Conservation (phyloP, 2,888 invertebrate genomes). For the Phyllotreta cruciferae region DNA sequence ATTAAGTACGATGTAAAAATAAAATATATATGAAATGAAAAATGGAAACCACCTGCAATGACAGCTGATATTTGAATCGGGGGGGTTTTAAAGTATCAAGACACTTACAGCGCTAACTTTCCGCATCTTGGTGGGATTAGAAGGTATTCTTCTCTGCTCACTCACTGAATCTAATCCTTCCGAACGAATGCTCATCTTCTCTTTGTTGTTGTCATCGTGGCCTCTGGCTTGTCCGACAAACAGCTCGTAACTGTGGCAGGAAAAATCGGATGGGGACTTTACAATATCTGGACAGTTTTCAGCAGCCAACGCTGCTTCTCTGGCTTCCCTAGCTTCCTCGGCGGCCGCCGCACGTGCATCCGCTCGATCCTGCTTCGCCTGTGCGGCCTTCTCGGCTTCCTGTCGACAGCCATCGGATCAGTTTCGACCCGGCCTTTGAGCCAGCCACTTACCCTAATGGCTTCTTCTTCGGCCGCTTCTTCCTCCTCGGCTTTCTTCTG, state of each 20-base stretch:
- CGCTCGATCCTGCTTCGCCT: conserved; percentile 71
- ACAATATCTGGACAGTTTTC: conserved; percentile 75
- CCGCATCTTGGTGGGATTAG: conserved; percentile 74
- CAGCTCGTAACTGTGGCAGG: conserved; percentile 90
- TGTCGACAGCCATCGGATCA: conserved; percentile 50
- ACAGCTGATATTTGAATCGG: conserved; percentile 45
- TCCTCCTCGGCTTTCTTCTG: conserved; percentile 98
- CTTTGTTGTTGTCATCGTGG: conserved; percentile 87
- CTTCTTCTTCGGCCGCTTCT: conserved; percentile 94
- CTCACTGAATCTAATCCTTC: conserved; percentile 90
- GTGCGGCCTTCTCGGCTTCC: conserved; percentile 87
- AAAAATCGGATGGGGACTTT: conserved; percentile 91
- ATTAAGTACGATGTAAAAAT: no score
- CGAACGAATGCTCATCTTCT: conserved; percentile 86
- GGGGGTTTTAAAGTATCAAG: conserved; percentile 53
- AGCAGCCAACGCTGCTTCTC: conserved; percentile 69
- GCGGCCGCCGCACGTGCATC: conserved; percentile 65
- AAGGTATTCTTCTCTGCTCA: conserved; percentile 72
- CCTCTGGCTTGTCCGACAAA: conserved; percentile 90
- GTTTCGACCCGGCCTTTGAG: no score
- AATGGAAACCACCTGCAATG: conserved; percentile 30
- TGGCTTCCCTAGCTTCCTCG: conserved; percentile 62
- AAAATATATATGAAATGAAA: not conserved
- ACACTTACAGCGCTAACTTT: conserved; percentile 93
- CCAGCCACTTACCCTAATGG: conserved; percentile 73